phyloP scores from a whole-genome alignment of 1,140 invertebrate species.

The Bombus affinis region DNA sequence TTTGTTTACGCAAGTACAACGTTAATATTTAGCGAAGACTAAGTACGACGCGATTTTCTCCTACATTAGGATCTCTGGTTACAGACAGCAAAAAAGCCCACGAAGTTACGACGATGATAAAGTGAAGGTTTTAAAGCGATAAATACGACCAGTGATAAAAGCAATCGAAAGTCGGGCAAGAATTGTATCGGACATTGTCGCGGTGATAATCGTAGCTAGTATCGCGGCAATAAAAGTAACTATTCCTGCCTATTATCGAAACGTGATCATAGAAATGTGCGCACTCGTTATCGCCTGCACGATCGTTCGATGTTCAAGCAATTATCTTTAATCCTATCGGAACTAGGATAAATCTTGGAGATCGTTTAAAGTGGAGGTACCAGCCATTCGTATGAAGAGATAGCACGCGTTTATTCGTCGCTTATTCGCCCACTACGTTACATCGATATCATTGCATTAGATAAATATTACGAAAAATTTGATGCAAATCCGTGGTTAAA shows the following conservation, averaged over 20 bases:
- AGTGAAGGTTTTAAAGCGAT: background rate
- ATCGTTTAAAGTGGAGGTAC: conserved; percentile 23
- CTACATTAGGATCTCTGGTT: too few species aligned
- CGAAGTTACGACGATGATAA: background rate
- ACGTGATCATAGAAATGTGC: conserved; percentile 49
- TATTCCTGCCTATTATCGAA: conserved; percentile 42
- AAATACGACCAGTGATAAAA: conserved; percentile 30
- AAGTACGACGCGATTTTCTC: too few species aligned
- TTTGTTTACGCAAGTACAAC: background rate
- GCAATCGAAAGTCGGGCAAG: conserved; percentile 24
- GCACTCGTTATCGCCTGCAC: conserved; percentile 37
- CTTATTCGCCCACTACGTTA: background rate
- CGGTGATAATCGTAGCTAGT: conserved; percentile 33
- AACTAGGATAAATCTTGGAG: conserved; percentile 43
- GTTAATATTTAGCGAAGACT: too few species aligned
- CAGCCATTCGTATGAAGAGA: conserved; percentile 4
- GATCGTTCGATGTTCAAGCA: conserved; percentile 35
- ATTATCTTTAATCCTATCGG: conserved; percentile 55
- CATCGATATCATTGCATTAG: background rate
- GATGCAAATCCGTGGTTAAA: background rate
- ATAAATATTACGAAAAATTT: background rate
- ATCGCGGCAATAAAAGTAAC: conserved; percentile 49
- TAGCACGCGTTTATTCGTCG: background rate
- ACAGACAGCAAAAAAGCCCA: background rate
- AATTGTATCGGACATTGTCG: conserved; percentile 7